Percentiles rank a stretch among this genome's conserved stretches.
Conservation (phyloP, 2,797 vertebrate genomes). For the Chanos chanos region DNA sequence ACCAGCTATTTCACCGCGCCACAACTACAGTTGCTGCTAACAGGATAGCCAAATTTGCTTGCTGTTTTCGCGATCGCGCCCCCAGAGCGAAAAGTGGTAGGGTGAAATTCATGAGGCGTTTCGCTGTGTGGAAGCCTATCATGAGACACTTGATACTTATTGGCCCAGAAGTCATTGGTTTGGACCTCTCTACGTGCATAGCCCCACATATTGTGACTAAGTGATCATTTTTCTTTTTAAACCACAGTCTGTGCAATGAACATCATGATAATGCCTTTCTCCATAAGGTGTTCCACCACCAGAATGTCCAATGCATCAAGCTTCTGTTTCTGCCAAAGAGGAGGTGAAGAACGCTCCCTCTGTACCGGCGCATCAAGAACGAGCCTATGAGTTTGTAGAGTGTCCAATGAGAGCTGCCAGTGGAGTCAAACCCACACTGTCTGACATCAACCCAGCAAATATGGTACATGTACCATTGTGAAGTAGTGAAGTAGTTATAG, state of each 20-base stretch:
- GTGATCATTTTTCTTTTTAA: neutral
- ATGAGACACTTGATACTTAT: no score
- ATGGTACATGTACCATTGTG: conserved; percentile 66
- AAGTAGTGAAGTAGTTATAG: neutral
- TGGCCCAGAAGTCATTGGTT: no score
- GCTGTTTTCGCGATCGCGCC: no score
- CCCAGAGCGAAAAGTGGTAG: no score
- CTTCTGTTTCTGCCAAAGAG: conserved; percentile 26
- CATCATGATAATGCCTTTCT: neutral
- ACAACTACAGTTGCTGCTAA: no score
- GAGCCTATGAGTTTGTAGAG: conserved; percentile 77
- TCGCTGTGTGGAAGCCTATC: no score
- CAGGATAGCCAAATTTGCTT: no score
- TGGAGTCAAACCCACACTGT: conserved; percentile 30
- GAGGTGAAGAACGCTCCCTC: conserved; percentile 39
- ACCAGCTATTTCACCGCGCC: no score
- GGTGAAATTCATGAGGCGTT: no score
- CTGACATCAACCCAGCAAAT: conserved; percentile 77
- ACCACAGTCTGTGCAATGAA: neutral
- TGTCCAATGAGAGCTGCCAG: conserved; percentile 67
- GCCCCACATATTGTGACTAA: neutral
- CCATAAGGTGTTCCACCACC: conserved; percentile 40
- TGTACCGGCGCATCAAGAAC: conserved; percentile 76
- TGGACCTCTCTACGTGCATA: no score
- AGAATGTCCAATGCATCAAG: conserved; percentile 69